phyloP scores from a whole-genome alignment of 2,113 vertebrate genomes.

The Ptilorrhoa leucosticta region DNA sequence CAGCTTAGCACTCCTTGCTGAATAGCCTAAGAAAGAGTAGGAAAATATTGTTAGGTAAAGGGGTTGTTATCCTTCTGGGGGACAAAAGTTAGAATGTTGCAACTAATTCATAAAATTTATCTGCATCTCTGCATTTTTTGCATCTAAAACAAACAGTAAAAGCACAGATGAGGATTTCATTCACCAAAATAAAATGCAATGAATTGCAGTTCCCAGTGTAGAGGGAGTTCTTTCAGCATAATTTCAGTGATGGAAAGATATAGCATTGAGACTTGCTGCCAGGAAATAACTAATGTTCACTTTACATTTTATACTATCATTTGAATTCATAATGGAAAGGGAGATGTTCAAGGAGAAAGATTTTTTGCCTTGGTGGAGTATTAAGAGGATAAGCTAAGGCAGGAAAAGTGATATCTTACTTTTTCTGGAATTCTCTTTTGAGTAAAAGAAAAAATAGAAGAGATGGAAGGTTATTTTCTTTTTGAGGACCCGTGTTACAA shows the following conservation, averaged over 20 bases:
- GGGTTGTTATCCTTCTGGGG: background rate
- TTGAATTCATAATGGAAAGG: background rate
- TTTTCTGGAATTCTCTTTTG: background rate
- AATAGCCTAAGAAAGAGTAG: background rate
- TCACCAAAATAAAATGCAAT: background rate
- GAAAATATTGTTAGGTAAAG: background rate
- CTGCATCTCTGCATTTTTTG: background rate
- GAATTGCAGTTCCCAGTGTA: background rate
- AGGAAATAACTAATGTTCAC: background rate
- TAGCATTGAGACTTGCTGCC: background rate
- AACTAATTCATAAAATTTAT: background rate
- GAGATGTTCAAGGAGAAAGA: background rate
- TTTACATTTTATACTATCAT: background rate
- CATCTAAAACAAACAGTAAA: background rate
- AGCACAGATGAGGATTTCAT: background rate
- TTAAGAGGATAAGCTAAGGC: background rate
- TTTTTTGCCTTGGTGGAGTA: background rate
- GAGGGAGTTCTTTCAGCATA: background rate
- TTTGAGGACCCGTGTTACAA: background rate
- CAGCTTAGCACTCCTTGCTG: background rate
- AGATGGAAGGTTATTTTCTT: background rate
- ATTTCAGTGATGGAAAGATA: background rate
- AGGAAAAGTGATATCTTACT: background rate
- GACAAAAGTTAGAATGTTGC: background rate
- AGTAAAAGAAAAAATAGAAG: background rate